phyloP scores from a whole-genome alignment of 2,113 vertebrate species.

The Noturus placidus region DNA sequence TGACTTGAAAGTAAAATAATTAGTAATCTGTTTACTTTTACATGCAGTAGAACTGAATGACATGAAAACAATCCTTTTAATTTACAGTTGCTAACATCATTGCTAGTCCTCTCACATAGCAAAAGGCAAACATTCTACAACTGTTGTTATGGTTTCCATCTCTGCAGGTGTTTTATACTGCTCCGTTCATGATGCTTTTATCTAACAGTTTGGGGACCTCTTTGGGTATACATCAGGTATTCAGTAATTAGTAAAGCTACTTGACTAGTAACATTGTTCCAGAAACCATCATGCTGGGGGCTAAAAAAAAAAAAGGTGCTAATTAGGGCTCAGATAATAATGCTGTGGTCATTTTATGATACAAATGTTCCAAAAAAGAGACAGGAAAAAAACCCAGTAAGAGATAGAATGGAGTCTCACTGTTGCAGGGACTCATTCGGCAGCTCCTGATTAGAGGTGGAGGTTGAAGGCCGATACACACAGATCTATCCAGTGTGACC shows the following conservation, averaged over 20 bases:
- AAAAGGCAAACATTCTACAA: not conserved
- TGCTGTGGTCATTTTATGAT: not conserved
- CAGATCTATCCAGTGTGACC: conserved; percentile 65
- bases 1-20: too few relatives aligned
- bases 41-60: not conserved
- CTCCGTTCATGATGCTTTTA: not conserved
- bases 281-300: not conserved
- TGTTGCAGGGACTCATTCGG: conserved; percentile 77
- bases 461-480: conserved; percentile 70
- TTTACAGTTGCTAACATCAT: not conserved
- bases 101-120: not conserved
- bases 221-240: not conserved
- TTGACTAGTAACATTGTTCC: not conserved
- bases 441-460: conserved; percentile 78
- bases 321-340: not conserved
- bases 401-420: conserved; percentile 73
- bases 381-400: not conserved
- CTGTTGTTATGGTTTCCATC: not conserved
- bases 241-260: not conserved
- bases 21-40: too few relatives aligned
- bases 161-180: not conserved
- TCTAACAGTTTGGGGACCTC: not conserved
- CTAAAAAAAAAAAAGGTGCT: not conserved
- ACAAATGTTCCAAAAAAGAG: not conserved
- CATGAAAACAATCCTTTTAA: not conserved